Conservation (phyloP, 2,113 vertebrate genomes). For the Camelus dromedarius region DNA sequence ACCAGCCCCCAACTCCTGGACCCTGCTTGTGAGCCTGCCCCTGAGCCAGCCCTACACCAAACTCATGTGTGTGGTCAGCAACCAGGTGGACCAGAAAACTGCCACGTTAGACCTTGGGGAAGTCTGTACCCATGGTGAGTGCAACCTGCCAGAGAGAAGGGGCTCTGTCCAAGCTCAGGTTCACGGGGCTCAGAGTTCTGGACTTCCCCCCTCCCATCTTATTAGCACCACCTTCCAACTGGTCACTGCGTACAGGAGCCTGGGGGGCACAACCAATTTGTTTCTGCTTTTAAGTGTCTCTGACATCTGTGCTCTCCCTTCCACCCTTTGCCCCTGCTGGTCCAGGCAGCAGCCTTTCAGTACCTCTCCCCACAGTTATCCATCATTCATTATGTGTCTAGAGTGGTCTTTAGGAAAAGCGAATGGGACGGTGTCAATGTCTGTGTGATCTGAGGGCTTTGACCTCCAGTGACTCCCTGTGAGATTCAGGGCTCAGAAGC, state of each 20-base stretch:
- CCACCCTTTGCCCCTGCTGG: neutral
- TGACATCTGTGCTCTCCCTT: neutral
- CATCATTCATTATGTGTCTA: neutral
- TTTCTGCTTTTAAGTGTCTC: fast-evolving
- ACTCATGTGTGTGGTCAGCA: constrained; percentile 75
- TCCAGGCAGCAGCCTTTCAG: neutral
- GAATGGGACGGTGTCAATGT: neutral
- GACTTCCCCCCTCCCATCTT: neutral
- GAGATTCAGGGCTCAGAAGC: too few relatives aligned
- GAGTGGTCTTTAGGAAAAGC: neutral
- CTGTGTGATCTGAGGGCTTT: neutral
- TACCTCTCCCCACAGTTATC: fast-evolving
- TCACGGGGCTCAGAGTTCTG: fast-evolving
- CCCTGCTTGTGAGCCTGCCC: neutral
- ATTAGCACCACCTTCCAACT: neutral
- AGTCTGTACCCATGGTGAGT: constrained; percentile 30
- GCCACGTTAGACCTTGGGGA: neutral
- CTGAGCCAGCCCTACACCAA: neutral
- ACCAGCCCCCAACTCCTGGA: neutral
- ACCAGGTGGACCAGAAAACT: neutral
- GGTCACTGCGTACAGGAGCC: neutral
- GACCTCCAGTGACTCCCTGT: neutral
- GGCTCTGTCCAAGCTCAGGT: fast-evolving
- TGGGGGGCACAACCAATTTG: fast-evolving
- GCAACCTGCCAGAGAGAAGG: neutral